Conservation (phyloP, 1,140 invertebrate genomes). For the Bicyclus anynana region DNA sequence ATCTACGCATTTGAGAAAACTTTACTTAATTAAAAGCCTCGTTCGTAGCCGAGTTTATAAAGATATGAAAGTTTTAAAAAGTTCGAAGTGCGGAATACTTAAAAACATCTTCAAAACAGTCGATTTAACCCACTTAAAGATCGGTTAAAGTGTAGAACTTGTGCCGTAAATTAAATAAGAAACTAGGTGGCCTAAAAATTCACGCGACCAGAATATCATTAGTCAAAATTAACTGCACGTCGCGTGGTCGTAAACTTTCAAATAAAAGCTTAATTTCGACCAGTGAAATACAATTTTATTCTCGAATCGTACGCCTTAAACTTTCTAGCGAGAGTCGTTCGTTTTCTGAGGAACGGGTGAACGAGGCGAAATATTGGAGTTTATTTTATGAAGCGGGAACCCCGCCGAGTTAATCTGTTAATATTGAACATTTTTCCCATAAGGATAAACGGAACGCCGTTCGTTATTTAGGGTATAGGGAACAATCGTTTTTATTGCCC, state of each 20-base stretch:
- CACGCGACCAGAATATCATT: constrained; percentile 5
- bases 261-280: constrained; percentile 63
- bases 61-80: not conserved
- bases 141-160: not conserved
- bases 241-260: constrained; percentile 54
- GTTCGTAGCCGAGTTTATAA: not conserved
- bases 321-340: constrained; percentile 40
- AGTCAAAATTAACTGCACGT: constrained; percentile 28
- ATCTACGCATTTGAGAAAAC: not conserved
- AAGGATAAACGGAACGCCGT: constrained; percentile 34
- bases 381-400: constrained; percentile 58
- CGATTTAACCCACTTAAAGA: not conserved
- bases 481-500: constrained; percentile 13
- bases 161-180: not conserved
- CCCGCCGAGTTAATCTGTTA: constrained; percentile 63
- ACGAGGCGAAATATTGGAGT: constrained; percentile 57
- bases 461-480: constrained; percentile 13
- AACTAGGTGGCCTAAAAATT: not conserved
- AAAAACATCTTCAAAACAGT: not conserved
- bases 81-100: not conserved
- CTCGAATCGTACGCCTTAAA: constrained; percentile 54
- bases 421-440: constrained; percentile 57
- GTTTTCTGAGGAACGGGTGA: constrained; percentile 53
- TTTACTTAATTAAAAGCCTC: not conserved
- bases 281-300: constrained; percentile 61